These are phyloP conservation scores for Anagrus nilaparvatae DNA, from an alignment of 1,140 invertebrate genomes.

Conservation along the genomic window DNA sequence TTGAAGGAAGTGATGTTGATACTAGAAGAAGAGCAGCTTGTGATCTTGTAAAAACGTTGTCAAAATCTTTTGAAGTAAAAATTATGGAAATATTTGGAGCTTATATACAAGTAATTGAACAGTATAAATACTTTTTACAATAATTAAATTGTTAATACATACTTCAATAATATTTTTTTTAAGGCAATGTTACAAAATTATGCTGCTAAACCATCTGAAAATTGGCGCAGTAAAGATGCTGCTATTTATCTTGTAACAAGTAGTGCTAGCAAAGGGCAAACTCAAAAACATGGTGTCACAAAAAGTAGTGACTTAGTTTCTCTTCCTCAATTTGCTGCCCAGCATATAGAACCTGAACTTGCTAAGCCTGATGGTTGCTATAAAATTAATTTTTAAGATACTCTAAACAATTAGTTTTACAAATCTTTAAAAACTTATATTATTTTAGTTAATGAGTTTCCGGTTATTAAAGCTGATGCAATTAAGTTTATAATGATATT, in stretches of 20 bases:
- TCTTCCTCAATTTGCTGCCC: conserved; percentile 74
- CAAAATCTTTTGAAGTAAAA: conserved; percentile 79
- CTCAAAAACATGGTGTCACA: conserved; percentile 83
- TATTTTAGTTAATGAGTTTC: conserved; percentile 67
- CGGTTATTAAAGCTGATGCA: conserved; percentile 89
- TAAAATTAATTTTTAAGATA: background rate
- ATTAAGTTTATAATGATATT: conserved; percentile 97
- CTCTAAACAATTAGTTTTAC: conserved; percentile 1
- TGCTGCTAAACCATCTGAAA: conserved; percentile 55
- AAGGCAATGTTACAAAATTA: conserved; percentile 76
- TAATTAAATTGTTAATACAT: conserved; percentile 7
- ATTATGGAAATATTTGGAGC: conserved; percentile 89
- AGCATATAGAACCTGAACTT: conserved; percentile 80
- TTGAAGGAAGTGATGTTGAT: conserved; percentile 97
- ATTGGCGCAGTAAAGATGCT: conserved; percentile 92
- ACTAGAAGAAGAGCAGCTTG: conserved; percentile 89
- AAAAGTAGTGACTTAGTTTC: conserved; percentile 83
- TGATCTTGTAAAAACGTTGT: conserved; percentile 87
- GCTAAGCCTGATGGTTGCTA: conserved; percentile 52
- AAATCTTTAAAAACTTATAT: conserved; percentile 14
- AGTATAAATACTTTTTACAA: conserved; percentile 8
- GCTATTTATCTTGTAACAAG: conserved; percentile 94
- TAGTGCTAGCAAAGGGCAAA: conserved; percentile 82
- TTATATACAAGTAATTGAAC: conserved; percentile 57
- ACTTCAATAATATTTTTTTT: conserved; percentile 14